A percentile compares a stretch with the other conserved stretches of the same genome.
Conservation (phyloP, 1,140 invertebrate species). For the Bombus pyrosoma region DNA sequence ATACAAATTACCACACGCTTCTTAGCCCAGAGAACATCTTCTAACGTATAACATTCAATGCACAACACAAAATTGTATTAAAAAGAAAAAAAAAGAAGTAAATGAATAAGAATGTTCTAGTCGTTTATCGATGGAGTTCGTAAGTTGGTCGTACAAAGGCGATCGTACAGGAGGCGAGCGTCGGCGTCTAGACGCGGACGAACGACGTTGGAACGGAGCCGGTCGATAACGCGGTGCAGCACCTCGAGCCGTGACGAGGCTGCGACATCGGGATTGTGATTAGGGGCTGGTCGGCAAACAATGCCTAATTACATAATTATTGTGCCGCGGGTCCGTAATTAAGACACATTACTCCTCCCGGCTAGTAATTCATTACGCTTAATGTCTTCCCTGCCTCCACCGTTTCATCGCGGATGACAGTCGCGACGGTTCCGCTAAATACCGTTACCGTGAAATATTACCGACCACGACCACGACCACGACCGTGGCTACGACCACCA, state of each 20-base stretch:
- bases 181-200: slow-evolving; percentile 52
- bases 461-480: slow-evolving; percentile 49
- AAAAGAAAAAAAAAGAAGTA: neutral
- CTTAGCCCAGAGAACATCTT: neutral
- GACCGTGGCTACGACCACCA: slow-evolving; percentile 9
- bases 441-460: slow-evolving; percentile 79
- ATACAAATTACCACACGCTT: neutral
- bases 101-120: too few relatives aligned
- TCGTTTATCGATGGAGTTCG: neutral
- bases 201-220: slow-evolving; percentile 59
- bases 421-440: slow-evolving; percentile 76
- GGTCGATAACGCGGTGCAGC: slow-evolving; percentile 70
- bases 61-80: neutral
- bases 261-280: slow-evolving; percentile 78
- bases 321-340: slow-evolving; percentile 79
- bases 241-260: slow-evolving; percentile 72
- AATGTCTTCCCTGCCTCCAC: slow-evolving; percentile 79
- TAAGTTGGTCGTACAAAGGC: neutral
- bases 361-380: slow-evolving; percentile 81
- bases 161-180: slow-evolving; percentile 19
- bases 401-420: slow-evolving; percentile 80
- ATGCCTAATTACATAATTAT: slow-evolving; percentile 82
- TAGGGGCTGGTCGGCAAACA: slow-evolving; percentile 79
- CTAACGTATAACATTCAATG: neutral
- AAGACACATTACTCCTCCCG: slow-evolving; percentile 80